phyloP scores from a whole-genome alignment of 2,113 vertebrate species.

The Lagopus leucura region DNA sequence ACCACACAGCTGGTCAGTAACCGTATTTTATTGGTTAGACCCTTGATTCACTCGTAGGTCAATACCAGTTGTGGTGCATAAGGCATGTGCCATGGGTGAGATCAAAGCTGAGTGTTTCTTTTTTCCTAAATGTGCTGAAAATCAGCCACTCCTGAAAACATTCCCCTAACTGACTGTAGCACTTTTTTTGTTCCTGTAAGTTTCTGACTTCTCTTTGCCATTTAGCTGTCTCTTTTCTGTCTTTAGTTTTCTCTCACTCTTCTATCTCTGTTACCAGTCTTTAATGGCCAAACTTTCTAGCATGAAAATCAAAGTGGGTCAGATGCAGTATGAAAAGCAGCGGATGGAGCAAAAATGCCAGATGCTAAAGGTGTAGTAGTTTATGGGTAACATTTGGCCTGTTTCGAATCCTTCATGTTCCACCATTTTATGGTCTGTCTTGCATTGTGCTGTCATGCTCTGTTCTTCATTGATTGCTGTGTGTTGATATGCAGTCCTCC shows the following conservation, averaged over 20 bases:
- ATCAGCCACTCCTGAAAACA: not conserved
- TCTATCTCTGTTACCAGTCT: conserved; percentile 87
- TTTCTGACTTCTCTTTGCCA: conserved; percentile 55
- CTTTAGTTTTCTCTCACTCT: conserved; percentile 76
- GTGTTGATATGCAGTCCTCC: not conserved
- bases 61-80: not conserved
- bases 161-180: not conserved
- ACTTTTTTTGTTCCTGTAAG: conserved; percentile 39
- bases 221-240: conserved; percentile 74
- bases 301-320: conserved; percentile 99
- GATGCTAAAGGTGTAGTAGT: conserved; percentile 89
- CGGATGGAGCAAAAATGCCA: conserved; percentile 93
- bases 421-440: conserved; percentile 21
- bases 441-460: conserved; percentile 52
- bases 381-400: conserved; percentile 59
- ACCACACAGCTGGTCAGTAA: not conserved
- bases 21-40: not conserved
- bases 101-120: not conserved
- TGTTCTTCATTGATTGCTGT: conserved; percentile 41
- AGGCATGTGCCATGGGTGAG: not conserved
- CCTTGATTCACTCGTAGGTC: not conserved
- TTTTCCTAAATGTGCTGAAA: not conserved
- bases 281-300: conserved; percentile 99
- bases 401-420: conserved; percentile 48
- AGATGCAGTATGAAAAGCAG: conserved; percentile 99